A percentile compares a stretch with the other conserved stretches of the same genome.
Conservation (phyloP, 2,113 vertebrate species). For the Coptodon rendalli region DNA sequence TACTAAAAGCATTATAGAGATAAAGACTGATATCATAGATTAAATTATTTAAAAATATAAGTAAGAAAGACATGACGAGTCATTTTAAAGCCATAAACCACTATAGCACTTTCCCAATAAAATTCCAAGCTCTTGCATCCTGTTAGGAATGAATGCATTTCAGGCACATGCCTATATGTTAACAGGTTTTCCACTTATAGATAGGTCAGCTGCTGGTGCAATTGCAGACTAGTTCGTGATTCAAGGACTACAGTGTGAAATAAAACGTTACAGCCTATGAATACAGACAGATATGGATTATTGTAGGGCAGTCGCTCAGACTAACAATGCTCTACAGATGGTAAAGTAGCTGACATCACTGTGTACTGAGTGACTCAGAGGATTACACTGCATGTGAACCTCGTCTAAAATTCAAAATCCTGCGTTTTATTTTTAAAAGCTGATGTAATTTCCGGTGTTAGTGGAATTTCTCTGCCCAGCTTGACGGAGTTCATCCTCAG, state of each 20-base stretch:
- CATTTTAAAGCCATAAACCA: not conserved
- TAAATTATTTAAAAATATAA: not conserved
- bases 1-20: not conserved
- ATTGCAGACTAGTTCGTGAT: not conserved
- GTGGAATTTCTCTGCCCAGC: not conserved
- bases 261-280: not conserved
- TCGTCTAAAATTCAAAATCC: not conserved
- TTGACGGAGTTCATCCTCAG: conserved; percentile 14
- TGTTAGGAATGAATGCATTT: not conserved
- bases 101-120: not conserved
- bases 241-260: not conserved
- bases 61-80: not conserved
- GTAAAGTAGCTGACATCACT: not conserved
- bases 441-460: not conserved
- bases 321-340: not conserved
- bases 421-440: conserved; percentile 2
- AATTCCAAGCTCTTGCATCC: not conserved
- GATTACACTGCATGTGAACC: not conserved
- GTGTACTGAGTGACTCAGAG: not conserved
- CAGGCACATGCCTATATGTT: not conserved
- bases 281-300: not conserved
- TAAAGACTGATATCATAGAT: not conserved
- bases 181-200: not conserved
- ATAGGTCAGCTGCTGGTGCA: not conserved
- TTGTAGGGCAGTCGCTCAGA: not conserved